phyloP scores from a whole-genome alignment of 2,888 invertebrate species.

The Chorisops tibialis region DNA sequence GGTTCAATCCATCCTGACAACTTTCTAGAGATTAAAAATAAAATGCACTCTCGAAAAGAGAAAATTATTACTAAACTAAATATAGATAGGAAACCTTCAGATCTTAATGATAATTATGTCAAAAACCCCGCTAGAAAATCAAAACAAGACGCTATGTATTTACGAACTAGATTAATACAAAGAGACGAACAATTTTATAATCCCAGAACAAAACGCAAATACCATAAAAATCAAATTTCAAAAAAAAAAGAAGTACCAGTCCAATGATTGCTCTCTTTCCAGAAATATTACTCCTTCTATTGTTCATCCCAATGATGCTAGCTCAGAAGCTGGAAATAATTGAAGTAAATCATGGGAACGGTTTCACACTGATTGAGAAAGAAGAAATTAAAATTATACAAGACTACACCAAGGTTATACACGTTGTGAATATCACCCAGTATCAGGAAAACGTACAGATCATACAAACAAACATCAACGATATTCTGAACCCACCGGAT shows the following conservation, averaged over 20 bases:
- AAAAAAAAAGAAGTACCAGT: no score
- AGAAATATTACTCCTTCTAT: neutral
- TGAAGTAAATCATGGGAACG: neutral
- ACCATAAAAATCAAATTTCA: no score
- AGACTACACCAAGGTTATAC: neutral
- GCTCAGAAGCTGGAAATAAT: neutral
- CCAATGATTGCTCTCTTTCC: neutral
- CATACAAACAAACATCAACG: neutral
- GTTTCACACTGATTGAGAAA: no score
- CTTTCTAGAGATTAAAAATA: no score
- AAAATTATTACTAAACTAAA: neutral
- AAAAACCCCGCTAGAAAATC: neutral
- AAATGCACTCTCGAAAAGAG: no score
- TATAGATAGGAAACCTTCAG: neutral
- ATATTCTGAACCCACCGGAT: neutral
- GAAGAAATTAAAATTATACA: neutral
- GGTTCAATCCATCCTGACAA: no score
- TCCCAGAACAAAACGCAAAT: neutral
- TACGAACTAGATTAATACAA: neutral
- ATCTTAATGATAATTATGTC: neutral
- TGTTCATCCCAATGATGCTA: neutral
- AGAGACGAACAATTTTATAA: neutral
- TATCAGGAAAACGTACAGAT: neutral
- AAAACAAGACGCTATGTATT: neutral
- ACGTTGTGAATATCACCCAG: no score